A percentile compares a stretch with the other conserved stretches of the same genome.
These are phyloP conservation scores for Adelognathus sp. DNA, from an alignment of 2,888 invertebrate genomes.

Conservation along the genomic window DNA sequence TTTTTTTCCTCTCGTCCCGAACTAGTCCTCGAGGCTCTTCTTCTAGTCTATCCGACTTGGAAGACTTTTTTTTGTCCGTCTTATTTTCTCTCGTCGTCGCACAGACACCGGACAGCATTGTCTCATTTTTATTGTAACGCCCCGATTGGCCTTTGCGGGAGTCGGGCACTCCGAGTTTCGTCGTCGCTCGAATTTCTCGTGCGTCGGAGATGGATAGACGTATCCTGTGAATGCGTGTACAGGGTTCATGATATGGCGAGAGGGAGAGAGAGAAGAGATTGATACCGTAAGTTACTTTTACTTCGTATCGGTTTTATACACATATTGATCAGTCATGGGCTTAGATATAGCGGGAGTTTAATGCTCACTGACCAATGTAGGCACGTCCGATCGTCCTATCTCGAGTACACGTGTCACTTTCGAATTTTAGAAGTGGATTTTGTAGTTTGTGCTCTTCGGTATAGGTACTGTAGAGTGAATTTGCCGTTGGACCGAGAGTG, in stretches of 20 bases:
- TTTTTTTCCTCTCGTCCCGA: not conserved
- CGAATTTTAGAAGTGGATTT: constrained; percentile 54
- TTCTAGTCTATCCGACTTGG: constrained; percentile 22
- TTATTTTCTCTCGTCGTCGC: constrained; percentile 1
- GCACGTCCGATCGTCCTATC: constrained; percentile 41
- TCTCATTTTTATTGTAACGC: constrained; percentile 42
- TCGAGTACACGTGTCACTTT: constrained; percentile 51
- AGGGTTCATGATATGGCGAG: not conserved
- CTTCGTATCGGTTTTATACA: constrained; percentile 23
- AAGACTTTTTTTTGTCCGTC: not conserved
- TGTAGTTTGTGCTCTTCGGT: constrained; percentile 21
- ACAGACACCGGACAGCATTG: constrained; percentile 19
- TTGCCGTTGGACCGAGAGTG: constrained; percentile 23
- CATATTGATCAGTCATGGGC: constrained; percentile 24
- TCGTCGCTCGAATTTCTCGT: constrained; percentile 25
- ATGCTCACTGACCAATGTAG: constrained; percentile 28
- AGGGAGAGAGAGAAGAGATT: constrained; percentile 8
- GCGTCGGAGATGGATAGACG: constrained; percentile 1
- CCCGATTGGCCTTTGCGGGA: constrained; percentile 1
- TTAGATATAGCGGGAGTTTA: constrained; percentile 27
- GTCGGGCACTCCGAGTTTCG: constrained; percentile 12
- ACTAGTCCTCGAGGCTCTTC: constrained; percentile 1
- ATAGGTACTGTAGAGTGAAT: constrained; percentile 1
- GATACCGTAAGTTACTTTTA: constrained; percentile 33
- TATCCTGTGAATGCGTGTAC: not conserved